Evolutionary conservation across 2,888 invertebrate genomes (phyloP), one percentile per base, ranked within the genome.

Genomic region (Timema podura): DNA sequence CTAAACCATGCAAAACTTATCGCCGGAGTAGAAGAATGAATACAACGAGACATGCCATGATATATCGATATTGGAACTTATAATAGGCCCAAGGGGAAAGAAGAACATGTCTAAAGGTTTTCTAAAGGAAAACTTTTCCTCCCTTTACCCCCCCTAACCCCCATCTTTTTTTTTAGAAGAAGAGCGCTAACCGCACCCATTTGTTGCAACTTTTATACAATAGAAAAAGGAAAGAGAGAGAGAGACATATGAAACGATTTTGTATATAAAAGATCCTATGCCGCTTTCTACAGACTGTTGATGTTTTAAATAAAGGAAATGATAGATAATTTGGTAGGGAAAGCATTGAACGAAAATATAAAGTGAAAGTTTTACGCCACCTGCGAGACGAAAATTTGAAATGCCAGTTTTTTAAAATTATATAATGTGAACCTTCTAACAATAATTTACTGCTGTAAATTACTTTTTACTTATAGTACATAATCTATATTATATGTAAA

Each of bases 1-100:
- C 78, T 79, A 80, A 80, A 80, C 80, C 81, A 80, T 80, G 80
- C 80, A 80, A 80, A 80, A 80, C 79, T 80, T 80, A 80, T 80
- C 80, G 78, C 30, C 16, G 45, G 61, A 45, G 61, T 61, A 51
- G 11, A 16, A 45, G 59, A 68, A 65, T 57, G 68, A 68, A 68
- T 68, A 68, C 67, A 61, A 47, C 61, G 48, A 9, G 48, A 30
- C 30, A 30, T 13, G 46, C 65, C 65, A 79, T 80, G 80, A 81
- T 80, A 80, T 80, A 81, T 81, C 79, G 80, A 78, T 79, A 80
- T 79, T 79, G 79, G 48, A 69, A 69, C 65, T 65, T 65, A 65
- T 69, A 69, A 69, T 69, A 57, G 69, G 69, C 48, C 65, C 57
- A n/a, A 15, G 65, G 65, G 16, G 44, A 59, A 59, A 59, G 15